phyloP scores from a whole-genome alignment of 2,113 vertebrate genomes.

The Poeciliopsis retropinna region DNA sequence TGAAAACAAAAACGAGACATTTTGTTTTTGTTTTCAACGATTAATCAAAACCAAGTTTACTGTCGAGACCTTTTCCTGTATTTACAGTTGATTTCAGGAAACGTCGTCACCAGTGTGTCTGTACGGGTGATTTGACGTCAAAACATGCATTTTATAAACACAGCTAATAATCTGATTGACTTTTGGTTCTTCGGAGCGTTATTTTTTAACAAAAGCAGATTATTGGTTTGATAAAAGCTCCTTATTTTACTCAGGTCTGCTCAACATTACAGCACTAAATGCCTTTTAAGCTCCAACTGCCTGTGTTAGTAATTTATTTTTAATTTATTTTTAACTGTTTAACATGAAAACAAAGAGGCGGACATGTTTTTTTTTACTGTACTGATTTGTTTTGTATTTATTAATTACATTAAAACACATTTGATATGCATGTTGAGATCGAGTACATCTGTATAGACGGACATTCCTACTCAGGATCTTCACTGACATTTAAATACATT shows the following conservation, averaged over 20 bases:
- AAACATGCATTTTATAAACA: background rate
- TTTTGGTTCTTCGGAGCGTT: background rate
- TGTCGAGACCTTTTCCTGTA: background rate
- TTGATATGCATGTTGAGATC: conserved; percentile 50
- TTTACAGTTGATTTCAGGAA: background rate
- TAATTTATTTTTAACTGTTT: background rate
- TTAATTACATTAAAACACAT: conserved; percentile 66
- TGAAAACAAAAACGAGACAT: too few species aligned
- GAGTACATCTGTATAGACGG: conserved; percentile 42
- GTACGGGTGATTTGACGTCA: background rate
- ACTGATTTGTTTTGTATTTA: conserved; percentile 63
- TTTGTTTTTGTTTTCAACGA: background rate
- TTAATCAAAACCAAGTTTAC: background rate
- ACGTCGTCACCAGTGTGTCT: background rate
- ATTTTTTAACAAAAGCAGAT: too few species aligned
- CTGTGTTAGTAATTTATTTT: conserved; percentile 1
- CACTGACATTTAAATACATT: conserved; percentile 45
- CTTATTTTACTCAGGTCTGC: background rate
- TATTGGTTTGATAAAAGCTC: background rate
- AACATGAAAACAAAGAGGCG: background rate
- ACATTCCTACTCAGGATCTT: conserved; percentile 40
- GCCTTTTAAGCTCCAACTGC: conserved; percentile 12
- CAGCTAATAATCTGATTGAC: background rate
- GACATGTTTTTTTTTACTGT: conserved; percentile 16
- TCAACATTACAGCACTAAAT: background rate